Conservation (phyloP, 2,113 vertebrate species). For the Halcyon malimbica region DNA sequence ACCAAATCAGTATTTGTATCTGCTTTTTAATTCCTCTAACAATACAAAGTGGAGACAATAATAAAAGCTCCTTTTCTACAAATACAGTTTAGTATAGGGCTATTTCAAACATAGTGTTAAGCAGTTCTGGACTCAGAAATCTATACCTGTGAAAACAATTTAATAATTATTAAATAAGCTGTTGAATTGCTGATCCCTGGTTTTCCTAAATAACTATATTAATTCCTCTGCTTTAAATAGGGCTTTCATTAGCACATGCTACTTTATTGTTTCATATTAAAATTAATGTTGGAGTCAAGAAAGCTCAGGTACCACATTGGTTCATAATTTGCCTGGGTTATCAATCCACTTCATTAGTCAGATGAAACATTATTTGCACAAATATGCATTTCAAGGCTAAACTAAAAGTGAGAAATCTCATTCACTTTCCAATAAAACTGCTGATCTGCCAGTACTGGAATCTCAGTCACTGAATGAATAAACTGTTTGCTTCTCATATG, state of each 20-base stretch:
- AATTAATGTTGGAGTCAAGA: background rate
- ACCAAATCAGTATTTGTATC: background rate
- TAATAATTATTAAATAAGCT: background rate
- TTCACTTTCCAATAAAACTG: background rate
- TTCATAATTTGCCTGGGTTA: background rate
- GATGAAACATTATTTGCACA: background rate
- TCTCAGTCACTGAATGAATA: background rate
- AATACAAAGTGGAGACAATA: background rate
- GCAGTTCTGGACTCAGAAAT: background rate
- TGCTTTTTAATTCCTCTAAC: background rate
- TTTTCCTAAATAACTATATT: background rate
- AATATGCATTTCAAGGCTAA: background rate
- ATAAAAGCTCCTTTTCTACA: background rate
- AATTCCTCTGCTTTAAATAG: background rate
- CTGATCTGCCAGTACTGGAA: background rate
- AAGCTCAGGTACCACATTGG: background rate
- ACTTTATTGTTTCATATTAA: background rate
- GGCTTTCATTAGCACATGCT: background rate
- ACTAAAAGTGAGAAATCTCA: background rate
- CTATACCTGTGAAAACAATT: background rate
- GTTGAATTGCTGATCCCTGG: background rate
- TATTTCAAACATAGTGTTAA: background rate
- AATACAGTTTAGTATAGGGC: background rate
- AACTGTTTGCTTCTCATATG: slow-evolving; percentile 31
- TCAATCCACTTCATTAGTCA: background rate